Evolutionary conservation across 1,140 invertebrate species (phyloP), one percentile per base, ranked within the genome.

Genomic region (Drosophila sechellia): DNA sequence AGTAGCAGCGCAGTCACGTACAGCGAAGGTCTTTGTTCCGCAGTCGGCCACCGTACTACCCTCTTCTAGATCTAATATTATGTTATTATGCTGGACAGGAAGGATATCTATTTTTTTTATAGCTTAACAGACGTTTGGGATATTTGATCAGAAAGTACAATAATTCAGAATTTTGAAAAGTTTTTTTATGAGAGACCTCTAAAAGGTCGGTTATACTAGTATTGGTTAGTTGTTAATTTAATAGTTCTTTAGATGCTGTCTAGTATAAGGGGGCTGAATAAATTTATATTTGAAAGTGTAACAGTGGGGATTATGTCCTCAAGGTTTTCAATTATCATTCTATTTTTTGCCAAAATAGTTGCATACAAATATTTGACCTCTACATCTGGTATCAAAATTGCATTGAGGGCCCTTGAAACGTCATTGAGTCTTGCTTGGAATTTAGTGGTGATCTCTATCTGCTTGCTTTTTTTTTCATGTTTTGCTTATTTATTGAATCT

Each of bases 111-210:
- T 12, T 12, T 50, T 20, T 34, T 50, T 52, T 34, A 2, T 2
- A 34, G 17, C 2, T 12, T 34, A 12, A 8, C 31, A 31, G 15
- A 10, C 22, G 45, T 48, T 48, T 48, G 13, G 22, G 5, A 5
- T n/a, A 48, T 5, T 48, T 34, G 31, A 50, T 17, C 17, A 43
- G 42, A 43, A 43, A 43, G 17, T 20, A 43, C 42, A 43, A 43
- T 11, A 20, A 10, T 15, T 43, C 17, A 43, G 3, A 11, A 43
- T 20, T 43, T 20, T 43, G 42, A 20, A 43, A 20, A 4, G 17
- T 11, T 43, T 43, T 20, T 20, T 20, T 10, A 11, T 43, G 3
- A 12, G 15, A 17, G 6, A 11, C 40, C 15, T 15, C 40, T 10
- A 49, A 20, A 22, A 50, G 8, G 10, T 49, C 25, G 15, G 46